Base-by-base conservation (phyloP, 2,113 vertebrate species). In the Nerophis ophidion region DNA sequence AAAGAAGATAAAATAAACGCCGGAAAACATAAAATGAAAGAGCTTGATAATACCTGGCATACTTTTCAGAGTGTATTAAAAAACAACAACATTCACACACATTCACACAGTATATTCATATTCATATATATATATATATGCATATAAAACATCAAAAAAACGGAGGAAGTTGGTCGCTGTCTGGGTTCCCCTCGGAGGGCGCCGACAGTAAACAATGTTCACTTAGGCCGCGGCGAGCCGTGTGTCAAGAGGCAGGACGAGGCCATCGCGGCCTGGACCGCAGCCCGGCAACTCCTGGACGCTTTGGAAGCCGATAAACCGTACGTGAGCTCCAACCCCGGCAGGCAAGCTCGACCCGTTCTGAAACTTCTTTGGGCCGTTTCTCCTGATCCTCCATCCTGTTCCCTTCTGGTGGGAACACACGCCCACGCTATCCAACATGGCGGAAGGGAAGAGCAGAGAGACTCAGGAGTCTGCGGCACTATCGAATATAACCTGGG, bases 81-180 rank as follows among this genome's bases (percentile, higher is more conserved):
- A 86, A 83, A 86, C 54, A 84, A 81, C 70, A 86, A 90, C 85
- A 87, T 86, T 89, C 88, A 56, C 73, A 80, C 89, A 89, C 86
- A 86, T 89, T 89, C 87, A 65, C 84, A 89, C 86, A 85, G 87
- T 87, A 90, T 87, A 88, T 87, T 84, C 81, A 90, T 88, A 88
- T 86, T 82, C 77, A 84, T 87, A 86, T 87, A 86, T 84, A 81
- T 86, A 83, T 87, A 87, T 84, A 82, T 87, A 87, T 81, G 79
- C 77, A 84, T 89, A 89, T 87, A 89, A 88, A 90, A 90, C 87
- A 89, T 85, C 85, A 86, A 88, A 87, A 73, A 80, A 79, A 87
- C 80, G 40, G 72, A 85, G 83, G 78, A 82, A 71, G 75, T 74
- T 69, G 83, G 75, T 88, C 76, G 55, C 83, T 82, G 87, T 70